Evolutionary conservation across 2,888 invertebrate genomes (phyloP), one percentile per base, ranked within the genome.

Genomic region (Sesia bembeciformis): DNA sequence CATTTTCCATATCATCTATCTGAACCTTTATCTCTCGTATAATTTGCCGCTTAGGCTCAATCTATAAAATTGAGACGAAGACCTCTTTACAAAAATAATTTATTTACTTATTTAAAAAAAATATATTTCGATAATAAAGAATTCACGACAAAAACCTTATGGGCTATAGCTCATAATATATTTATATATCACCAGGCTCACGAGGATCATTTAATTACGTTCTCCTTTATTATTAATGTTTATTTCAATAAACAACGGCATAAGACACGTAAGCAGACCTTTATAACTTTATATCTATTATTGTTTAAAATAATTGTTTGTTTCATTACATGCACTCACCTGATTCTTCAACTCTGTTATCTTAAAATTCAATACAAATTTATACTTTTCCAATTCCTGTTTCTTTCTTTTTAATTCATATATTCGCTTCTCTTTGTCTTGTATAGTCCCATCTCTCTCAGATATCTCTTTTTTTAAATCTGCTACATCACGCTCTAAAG

Each of bases 311-410:
- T 23, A 23, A 23, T 23, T 23, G 23, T 23, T 23, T 23, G 23
- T 23, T 23, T 23, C 23, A 23, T 23, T 23, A 23, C 23, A 23
- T 23, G 2, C 23, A 23, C 23, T 63, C 56, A 88, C 90, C 81
- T 94, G 93, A 69, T 93, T 93, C 76, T 96, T 95, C 39, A 97
- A 78, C 69, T 98, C 97, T 40, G 94, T 93, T 57, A 98, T 96
- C 80, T 97, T 97, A 74, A 96, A 96, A 70, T 96, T 95, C 41
- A 97, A 84, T 1, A 97, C 96, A 76, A 96, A 97, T 74, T 96
- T 97, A 76, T 95, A 96, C 77, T 97, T 98, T 73, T 98, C 97
- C 60, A 98, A 80, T 72, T 97, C 97, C 70, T 94, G 93, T 71
- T 96, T 97, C 72, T 94, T 95, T 61, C 94, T 93, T 74, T 96